These are phyloP conservation scores for Epinotia demarniana DNA, from an alignment of 2,888 invertebrate species.

Conservation along the genomic window DNA sequence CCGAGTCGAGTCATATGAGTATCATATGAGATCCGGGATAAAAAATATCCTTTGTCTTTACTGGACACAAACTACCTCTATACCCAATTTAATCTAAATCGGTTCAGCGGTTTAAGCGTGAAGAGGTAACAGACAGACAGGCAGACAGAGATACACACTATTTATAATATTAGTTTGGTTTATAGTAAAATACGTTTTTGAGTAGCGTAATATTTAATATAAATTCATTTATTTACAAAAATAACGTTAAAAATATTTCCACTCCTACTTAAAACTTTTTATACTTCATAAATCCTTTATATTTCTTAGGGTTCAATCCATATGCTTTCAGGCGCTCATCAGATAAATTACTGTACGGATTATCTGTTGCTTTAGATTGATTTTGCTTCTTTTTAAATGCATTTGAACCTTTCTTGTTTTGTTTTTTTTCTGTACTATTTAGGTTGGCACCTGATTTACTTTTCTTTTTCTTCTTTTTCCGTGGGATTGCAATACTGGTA, in stretches of 20 bases:
- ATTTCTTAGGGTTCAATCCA: conserved; percentile 96
- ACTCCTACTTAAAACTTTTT: conserved; percentile 75
- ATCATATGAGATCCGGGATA: too few relatives aligned
- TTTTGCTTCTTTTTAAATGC: conserved; percentile 58
- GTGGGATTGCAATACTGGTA: conserved; percentile 43
- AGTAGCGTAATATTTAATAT: neutral
- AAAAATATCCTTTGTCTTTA: too few relatives aligned
- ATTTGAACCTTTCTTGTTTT: conserved; percentile 51
- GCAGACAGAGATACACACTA: too few relatives aligned
- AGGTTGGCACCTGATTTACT: conserved; percentile 41
- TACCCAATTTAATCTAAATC: too few relatives aligned
- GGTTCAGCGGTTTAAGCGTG: too few relatives aligned
- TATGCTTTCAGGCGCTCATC: conserved; percentile 95
- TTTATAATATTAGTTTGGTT: too few relatives aligned
- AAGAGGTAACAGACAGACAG: too few relatives aligned
- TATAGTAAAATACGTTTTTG: too few relatives aligned
- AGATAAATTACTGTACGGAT: conserved; percentile 81
- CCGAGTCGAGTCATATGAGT: too few relatives aligned
- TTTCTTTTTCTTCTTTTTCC: conserved; percentile 57
- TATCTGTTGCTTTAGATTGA: conserved; percentile 56
- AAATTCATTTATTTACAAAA: conserved; percentile 16
- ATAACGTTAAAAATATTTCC: neutral
- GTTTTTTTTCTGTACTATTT: conserved; percentile 46
- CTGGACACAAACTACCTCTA: too few relatives aligned
- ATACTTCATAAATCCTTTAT: conserved; percentile 90